Conservation (phyloP, 2,888 invertebrate species). For the Parnassius glacialis region DNA sequence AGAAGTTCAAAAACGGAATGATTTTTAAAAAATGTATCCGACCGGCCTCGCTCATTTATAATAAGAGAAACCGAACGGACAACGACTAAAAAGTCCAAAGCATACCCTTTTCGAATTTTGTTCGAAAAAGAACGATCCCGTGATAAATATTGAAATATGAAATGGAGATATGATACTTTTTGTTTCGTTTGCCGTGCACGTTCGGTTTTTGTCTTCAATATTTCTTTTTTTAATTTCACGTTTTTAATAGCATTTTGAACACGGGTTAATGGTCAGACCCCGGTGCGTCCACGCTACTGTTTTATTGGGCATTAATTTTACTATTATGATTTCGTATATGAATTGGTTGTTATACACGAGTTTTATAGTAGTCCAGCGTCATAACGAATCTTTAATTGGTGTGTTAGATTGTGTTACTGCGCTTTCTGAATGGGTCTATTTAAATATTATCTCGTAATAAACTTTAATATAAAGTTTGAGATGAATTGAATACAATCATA, state of each 20-base stretch:
- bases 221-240: conserved; percentile 42
- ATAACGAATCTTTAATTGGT: conserved; percentile 42
- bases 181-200: conserved; percentile 43
- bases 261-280: conserved; percentile 58
- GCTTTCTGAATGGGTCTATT: conserved; percentile 23
- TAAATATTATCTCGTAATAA: conserved; percentile 25
- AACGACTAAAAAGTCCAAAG: conserved; percentile 44
- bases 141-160: conserved; percentile 80
- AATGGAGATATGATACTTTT: conserved; percentile 69
- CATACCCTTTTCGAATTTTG: conserved; percentile 67
- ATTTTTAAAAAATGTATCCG: conserved; percentile 59
- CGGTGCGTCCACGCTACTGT: conserved; percentile 61
- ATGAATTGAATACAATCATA: conserved; percentile 9
- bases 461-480: conserved; percentile 5
- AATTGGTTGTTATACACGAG: conserved; percentile 36
- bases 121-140: conserved; percentile 75
- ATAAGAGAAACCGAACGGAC: conserved; percentile 56
- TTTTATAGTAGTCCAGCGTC: conserved; percentile 34
- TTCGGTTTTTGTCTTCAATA: conserved; percentile 25
- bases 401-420: conserved; percentile 31
- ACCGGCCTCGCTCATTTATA: conserved; percentile 65
- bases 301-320: conserved; percentile 70
- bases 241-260: conserved; percentile 59
- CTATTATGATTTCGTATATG: conserved; percentile 40
- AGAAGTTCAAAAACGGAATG: conserved; percentile 61